A percentile compares a stretch with the other conserved stretches of the same genome.
Evolutionary conservation across 2,113 vertebrate species (phyloP).

Genomic region (Anolis sagrei): DNA sequence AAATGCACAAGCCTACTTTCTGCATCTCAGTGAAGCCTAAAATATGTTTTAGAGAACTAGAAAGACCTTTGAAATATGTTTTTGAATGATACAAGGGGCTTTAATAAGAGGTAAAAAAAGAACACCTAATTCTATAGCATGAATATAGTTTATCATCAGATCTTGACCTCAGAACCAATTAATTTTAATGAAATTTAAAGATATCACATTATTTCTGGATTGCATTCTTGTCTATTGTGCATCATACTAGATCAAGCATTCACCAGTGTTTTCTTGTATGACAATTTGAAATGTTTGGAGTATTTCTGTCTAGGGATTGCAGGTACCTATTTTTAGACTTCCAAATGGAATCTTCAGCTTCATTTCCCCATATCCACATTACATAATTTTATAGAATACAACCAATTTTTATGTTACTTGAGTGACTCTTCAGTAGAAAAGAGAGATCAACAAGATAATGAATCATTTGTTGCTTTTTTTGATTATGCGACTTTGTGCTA

Average conservation of each 20-base stretch:
- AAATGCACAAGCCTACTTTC: no score
- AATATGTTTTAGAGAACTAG: no score
- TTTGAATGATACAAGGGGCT: neutral
- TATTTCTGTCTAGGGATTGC: neutral
- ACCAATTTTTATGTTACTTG: rapidly evolving
- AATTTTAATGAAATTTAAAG: neutral
- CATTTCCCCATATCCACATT: neutral
- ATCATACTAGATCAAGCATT: neutral
- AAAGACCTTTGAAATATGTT: no score
- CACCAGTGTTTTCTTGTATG: neutral
- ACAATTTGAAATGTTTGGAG: neutral
- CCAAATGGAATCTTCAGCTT: neutral
- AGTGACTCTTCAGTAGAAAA: neutral
- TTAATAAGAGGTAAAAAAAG: no score
- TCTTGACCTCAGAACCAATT: no score
- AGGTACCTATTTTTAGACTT: conserved; percentile 16
- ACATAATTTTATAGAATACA: neutral
- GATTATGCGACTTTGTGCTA: conserved; percentile 11
- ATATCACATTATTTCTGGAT: neutral
- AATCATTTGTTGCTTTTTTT: neutral
- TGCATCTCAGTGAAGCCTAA: no score
- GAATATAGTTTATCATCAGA: no score
- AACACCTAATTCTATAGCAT: no score
- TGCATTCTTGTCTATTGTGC: neutral
- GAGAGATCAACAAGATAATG: neutral